Evolutionary conservation across 2,797 vertebrate species (phyloP), one percentile per base, ranked within the genome.

Genomic region (Kryptolebias ocellatus): DNA sequence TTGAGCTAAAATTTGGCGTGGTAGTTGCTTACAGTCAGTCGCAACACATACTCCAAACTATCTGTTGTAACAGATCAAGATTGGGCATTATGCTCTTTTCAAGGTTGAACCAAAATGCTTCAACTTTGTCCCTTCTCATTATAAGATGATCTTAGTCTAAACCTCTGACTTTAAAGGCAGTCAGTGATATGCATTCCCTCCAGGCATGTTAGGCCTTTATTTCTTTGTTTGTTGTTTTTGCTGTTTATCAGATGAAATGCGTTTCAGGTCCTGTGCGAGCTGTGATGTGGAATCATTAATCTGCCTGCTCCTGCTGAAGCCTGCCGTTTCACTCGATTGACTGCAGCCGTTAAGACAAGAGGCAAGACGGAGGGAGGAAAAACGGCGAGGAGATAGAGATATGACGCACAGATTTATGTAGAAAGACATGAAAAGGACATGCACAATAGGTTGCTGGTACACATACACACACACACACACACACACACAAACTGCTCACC

Each of bases 201-300:
- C 10, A 39, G 2, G 37, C 8, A 75, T 72, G 79, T 76, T 73
- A 79, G 75, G 64, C 42, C 60, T 53, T 68, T 57, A 10, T 56
- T 49, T 57, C 5, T 58, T 54, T 72, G 31, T 63, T 24, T 17
- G 42, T 51, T 52, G 51, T 60, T 64, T 57, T 27, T 49, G 54
- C 54, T 54, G 60, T 74, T 64, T 67, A 46, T 4, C 28, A 29
- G 28, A 53, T 58, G 66, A 72, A 75, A 81, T 72, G 70, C 73
- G 59, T 64, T 63, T 74, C 8, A 15, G 55, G 70, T 76, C 53
- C 78, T 78, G 78, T 83, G 79, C 60, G 72, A 68, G 71, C 18
- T 1, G 52, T 70, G 72, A 74, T 79, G 79, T 60, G 54, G 73
- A 70, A 61, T 84, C 80, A 86, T 89, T 88, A 82, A 83, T 86